Evolutionary conservation across 1,140 invertebrate species (phyloP).

Genomic region (Diachasmimorpha longicaudata): DNA sequence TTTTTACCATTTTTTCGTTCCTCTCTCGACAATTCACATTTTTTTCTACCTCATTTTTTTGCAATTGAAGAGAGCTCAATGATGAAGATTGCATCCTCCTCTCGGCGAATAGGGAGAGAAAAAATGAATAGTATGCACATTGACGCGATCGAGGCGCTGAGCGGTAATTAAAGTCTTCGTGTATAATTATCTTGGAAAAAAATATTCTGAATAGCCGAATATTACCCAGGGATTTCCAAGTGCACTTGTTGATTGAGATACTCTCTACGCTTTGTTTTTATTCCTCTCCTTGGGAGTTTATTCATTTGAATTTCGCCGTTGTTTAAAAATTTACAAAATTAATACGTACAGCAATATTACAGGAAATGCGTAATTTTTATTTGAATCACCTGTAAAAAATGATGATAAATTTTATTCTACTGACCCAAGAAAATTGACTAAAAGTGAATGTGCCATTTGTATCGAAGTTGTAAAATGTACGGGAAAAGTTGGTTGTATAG

Average conservation of each 20-base stretch:
- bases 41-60: not conserved
- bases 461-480: no score
- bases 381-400: no score
- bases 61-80: not conserved
- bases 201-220: constrained; percentile 25
- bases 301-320: no score
- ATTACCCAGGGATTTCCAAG: not conserved
- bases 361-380: no score
- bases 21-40: not conserved
- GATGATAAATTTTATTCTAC: no score
- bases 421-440: no score
- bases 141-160: constrained; percentile 21
- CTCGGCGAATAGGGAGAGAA: not conserved
- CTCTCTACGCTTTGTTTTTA: not conserved
- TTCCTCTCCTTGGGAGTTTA: not conserved
- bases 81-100: not conserved
- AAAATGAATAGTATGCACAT: not conserved
- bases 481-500: no score
- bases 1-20: no score
- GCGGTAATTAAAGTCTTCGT: constrained; percentile 44
- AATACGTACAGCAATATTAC: no score
- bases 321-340: no score
- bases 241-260: not conserved
- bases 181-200: constrained; percentile 45
- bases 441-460: no score